Conservation (phyloP, 2,888 invertebrate genomes). For the Callinectes sapidus region DNA sequence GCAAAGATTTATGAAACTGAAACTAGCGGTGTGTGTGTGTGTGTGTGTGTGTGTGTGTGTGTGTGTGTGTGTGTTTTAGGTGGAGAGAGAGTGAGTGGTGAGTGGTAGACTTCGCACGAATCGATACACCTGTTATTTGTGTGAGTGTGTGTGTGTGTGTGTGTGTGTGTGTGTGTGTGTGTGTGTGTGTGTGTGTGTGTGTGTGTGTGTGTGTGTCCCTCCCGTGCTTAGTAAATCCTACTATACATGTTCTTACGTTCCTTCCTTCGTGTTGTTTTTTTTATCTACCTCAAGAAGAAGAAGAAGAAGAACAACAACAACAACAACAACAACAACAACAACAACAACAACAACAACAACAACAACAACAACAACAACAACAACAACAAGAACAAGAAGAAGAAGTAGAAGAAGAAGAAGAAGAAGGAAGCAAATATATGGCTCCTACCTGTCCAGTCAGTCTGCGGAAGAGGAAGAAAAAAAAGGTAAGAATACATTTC, state of each 20-base stretch:
- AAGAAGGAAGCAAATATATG: neutral
- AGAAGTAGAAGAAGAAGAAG: too few species aligned
- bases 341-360: too few species aligned
- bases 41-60: neutral
- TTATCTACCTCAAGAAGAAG: neutral
- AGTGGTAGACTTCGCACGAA: neutral
- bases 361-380: too few species aligned
- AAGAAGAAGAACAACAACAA: too few species aligned
- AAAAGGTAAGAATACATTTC: neutral
- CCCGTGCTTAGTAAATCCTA: neutral
- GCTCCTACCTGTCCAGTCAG: neutral
- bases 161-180: too few species aligned
- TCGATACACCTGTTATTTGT: slow-evolving; percentile 9
- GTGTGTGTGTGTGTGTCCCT: neutral
- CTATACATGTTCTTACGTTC: neutral
- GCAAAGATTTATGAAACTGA: neutral
- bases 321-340: too few species aligned
- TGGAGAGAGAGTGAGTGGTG: neutral
- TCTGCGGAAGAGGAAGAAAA: neutral
- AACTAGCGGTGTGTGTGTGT: neutral
- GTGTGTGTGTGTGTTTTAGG: neutral
- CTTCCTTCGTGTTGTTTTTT: neutral
- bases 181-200: too few species aligned
- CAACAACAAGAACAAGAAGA: too few species aligned
- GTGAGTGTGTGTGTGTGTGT: too few species aligned